Conservation (phyloP, 2,113 vertebrate species). For the Melanerpes formicivorus region DNA sequence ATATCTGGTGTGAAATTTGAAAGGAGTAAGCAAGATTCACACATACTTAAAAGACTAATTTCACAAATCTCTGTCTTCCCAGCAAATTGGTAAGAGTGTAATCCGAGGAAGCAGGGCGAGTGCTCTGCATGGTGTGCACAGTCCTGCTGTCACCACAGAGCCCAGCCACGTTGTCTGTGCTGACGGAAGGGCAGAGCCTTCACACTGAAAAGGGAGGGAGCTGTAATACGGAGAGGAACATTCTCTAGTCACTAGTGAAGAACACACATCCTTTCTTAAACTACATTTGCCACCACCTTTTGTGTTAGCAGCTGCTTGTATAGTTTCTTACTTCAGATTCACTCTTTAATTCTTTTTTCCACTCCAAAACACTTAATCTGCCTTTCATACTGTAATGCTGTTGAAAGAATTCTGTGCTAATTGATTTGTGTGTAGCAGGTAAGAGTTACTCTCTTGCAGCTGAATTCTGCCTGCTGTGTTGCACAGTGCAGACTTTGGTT, state of each 20-base stretch:
- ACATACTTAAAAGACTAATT: background rate
- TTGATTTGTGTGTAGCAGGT: background rate
- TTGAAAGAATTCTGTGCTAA: background rate
- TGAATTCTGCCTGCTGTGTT: conserved; percentile 43
- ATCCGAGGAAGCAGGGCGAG: background rate
- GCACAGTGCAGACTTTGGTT: background rate
- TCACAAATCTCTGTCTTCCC: background rate
- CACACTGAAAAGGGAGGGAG: background rate
- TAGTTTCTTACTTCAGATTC: background rate
- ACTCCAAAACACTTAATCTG: background rate
- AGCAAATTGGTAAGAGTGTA: background rate
- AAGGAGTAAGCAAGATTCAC: background rate
- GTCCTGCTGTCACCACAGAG: background rate
- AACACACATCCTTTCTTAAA: background rate
- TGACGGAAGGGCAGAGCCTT: background rate
- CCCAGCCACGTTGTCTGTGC: background rate
- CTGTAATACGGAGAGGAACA: background rate
- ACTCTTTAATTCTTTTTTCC: background rate
- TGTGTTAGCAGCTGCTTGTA: background rate
- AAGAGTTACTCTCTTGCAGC: background rate
- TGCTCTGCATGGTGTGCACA: background rate
- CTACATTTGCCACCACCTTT: background rate
- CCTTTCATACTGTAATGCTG: background rate
- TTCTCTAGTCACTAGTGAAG: background rate
- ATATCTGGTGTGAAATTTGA: background rate